These are phyloP conservation scores for Mus caroli DNA, from an alignment of 2,797 vertebrate species.

Conservation along the genomic window DNA sequence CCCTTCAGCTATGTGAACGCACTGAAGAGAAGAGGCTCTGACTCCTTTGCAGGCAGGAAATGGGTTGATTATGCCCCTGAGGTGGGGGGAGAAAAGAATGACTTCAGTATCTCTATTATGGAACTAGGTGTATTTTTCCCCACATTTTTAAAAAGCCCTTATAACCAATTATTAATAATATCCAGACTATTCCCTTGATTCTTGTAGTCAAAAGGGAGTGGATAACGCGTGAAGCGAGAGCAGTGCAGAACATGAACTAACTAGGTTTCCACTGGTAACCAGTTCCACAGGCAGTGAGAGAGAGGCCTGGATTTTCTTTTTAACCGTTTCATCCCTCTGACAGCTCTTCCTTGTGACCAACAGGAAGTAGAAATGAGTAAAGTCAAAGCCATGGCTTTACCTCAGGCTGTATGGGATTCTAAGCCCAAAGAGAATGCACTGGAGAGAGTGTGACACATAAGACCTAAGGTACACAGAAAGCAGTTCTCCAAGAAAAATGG, in stretches of 20 bases:
- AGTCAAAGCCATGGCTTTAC: background rate
- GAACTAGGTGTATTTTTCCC: background rate
- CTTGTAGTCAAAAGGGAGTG: slow-evolving; percentile 7
- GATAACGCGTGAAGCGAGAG: background rate
- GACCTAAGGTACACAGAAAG: slow-evolving; percentile 18
- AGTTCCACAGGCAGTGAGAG: background rate
- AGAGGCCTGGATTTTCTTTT: background rate
- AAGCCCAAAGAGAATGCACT: background rate
- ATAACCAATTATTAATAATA: slow-evolving; percentile 51
- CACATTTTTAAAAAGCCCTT: background rate
- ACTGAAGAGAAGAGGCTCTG: slow-evolving; percentile 91
- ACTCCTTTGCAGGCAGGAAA: slow-evolving; percentile 90
- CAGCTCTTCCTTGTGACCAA: slow-evolving; percentile 9
- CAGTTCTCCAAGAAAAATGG: slow-evolving; percentile 33
- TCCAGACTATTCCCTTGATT: slow-evolving; percentile 4
- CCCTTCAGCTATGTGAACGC: slow-evolving; percentile 95
- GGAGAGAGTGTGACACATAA: background rate
- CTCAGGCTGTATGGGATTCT: background rate
- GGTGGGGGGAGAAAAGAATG: background rate
- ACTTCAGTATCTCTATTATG: background rate
- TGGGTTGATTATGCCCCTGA: slow-evolving; percentile 96
- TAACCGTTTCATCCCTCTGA: slow-evolving; percentile 9
- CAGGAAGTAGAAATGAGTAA: background rate
- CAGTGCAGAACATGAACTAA: background rate
- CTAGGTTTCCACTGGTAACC: background rate